Evolutionary conservation across 1,140 invertebrate genomes (phyloP).

Genomic region (Eurytemora carolleeae): DNA sequence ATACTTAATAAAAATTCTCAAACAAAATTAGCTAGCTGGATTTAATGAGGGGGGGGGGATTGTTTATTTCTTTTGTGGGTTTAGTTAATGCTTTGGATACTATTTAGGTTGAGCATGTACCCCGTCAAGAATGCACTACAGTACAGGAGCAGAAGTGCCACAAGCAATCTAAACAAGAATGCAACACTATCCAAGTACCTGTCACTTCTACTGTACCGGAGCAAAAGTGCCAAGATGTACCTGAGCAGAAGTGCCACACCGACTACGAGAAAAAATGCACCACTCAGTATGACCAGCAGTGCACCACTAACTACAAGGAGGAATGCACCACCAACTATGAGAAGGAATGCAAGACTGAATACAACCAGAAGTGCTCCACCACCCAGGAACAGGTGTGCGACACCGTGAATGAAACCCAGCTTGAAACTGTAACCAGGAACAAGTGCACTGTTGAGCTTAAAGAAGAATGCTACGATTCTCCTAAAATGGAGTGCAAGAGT

Average conservation of each 20-base stretch:
- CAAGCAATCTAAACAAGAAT: neutral
- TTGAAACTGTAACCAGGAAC: slow-evolving; percentile 5
- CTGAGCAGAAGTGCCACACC: slow-evolving; percentile 12
- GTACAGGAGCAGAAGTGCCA: slow-evolving; percentile 10
- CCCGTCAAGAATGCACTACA: neutral
- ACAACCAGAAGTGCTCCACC: slow-evolving; percentile 12
- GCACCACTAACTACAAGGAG: slow-evolving; percentile 6
- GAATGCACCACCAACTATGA: slow-evolving; percentile 7
- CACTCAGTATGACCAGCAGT: slow-evolving; percentile 14
- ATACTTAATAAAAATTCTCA: too few species aligned
- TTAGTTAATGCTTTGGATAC: too few species aligned
- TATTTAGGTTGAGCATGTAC: neutral
- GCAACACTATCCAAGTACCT: neutral
- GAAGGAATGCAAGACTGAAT: slow-evolving; percentile 8
- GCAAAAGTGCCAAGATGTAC: slow-evolving; percentile 2
- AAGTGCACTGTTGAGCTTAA: slow-evolving; percentile 5
- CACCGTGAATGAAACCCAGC: slow-evolving; percentile 8
- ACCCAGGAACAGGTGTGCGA: slow-evolving; percentile 11
- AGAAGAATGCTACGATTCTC: slow-evolving; percentile 8
- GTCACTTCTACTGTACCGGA: neutral
- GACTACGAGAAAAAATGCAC: slow-evolving; percentile 13
- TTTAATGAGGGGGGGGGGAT: too few species aligned
- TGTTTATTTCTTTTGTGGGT: too few species aligned
- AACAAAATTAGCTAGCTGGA: too few species aligned
- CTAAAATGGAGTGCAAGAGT: neutral